Evolutionary conservation across 2,888 invertebrate species (phyloP).

Genomic region (Microctonus aethiopoides): DNA sequence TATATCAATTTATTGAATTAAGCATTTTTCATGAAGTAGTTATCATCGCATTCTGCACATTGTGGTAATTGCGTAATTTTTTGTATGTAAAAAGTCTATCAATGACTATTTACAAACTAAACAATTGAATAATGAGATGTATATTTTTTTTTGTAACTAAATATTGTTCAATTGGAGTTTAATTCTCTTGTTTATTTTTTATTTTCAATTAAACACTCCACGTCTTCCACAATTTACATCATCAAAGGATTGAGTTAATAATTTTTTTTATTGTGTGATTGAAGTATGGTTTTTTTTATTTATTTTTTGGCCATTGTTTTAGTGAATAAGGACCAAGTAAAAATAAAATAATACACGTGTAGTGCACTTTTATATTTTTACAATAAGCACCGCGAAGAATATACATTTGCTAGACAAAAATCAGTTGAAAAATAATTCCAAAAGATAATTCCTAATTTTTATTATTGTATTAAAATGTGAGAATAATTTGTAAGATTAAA

Average conservation of each 20-base stretch:
- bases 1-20: too few relatives aligned
- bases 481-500: too few relatives aligned
- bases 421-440: too few relatives aligned
- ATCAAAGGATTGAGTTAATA: not conserved
- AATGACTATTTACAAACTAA: too few relatives aligned
- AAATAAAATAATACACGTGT: slow-evolving; percentile 18
- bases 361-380: slow-evolving; percentile 45
- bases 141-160: not conserved
- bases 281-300: too few relatives aligned
- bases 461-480: too few relatives aligned
- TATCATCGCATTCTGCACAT: too few relatives aligned
- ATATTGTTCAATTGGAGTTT: not conserved
- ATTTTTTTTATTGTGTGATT: not conserved
- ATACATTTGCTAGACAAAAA: not conserved
- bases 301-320: not conserved
- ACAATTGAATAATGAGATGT: too few relatives aligned
- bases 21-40: too few relatives aligned
- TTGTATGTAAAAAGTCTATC: too few relatives aligned
- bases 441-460: too few relatives aligned
- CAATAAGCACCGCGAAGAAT: slow-evolving; percentile 19
- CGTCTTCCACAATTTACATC: not conserved
- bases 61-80: too few relatives aligned
- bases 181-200: not conserved
- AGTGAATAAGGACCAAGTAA: not conserved
- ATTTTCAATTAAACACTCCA: not conserved